A percentile compares a stretch with the other conserved stretches of the same genome.
phyloP scores from a whole-genome alignment of 2,113 vertebrate species.

The Anarrhichthys ocellatus region DNA sequence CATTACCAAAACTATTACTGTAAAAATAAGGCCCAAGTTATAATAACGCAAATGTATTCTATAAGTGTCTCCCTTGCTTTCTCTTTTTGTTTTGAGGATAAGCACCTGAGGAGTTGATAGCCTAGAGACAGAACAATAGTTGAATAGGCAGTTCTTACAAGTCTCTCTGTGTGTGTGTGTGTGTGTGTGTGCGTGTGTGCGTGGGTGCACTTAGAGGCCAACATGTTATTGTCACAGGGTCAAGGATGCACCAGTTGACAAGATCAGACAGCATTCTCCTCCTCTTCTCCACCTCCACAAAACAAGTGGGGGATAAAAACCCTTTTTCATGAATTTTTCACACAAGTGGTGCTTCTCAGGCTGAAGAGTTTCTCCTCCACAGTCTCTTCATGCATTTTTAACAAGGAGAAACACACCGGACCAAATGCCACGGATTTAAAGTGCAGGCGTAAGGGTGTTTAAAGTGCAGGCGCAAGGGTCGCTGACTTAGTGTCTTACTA shows the following conservation, averaged over 20 bases:
- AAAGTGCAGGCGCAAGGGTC: constrained; percentile 46
- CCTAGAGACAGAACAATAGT: background rate
- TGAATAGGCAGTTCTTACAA: no score
- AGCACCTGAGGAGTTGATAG: background rate
- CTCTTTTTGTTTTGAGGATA: background rate
- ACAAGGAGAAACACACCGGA: constrained; percentile 46
- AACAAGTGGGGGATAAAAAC: constrained; percentile 36
- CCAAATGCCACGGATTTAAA: constrained; percentile 58
- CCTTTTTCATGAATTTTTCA: constrained; percentile 72
- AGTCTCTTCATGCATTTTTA: constrained; percentile 73
- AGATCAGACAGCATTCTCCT: constrained; percentile 1
- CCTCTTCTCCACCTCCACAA: constrained; percentile 30
- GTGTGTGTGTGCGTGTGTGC: background rate
- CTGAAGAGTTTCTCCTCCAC: constrained; percentile 51
- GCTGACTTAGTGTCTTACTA: constrained; percentile 54
- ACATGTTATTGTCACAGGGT: constrained; percentile 17
- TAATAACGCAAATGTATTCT: background rate
- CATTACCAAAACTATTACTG: background rate
- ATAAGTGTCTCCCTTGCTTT: background rate
- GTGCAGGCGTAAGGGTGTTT: constrained; percentile 42
- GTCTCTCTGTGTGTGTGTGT: no score
- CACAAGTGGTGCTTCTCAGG: constrained; percentile 30
- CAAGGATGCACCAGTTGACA: constrained; percentile 3
- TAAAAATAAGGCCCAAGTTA: background rate
- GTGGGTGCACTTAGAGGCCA: background rate